Conservation (phyloP, 2,797 vertebrate genomes). For the Catharus ustulatus region DNA sequence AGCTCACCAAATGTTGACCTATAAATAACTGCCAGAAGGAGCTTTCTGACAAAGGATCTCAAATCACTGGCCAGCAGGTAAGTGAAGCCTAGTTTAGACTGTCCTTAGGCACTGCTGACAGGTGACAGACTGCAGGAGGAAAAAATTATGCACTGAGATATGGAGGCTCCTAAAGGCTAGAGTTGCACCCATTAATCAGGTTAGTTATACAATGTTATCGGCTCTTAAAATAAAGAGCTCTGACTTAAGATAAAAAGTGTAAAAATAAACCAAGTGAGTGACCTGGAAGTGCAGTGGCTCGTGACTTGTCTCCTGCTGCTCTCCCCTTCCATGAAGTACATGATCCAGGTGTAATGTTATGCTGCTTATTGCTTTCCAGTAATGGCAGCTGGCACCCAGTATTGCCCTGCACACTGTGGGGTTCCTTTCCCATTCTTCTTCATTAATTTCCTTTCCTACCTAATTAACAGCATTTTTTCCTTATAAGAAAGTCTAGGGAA, state of each 20-base stretch:
- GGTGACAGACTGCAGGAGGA: background rate
- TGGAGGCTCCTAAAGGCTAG: background rate
- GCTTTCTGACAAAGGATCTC: background rate
- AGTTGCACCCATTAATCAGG: background rate
- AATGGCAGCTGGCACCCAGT: background rate
- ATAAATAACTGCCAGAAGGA: background rate
- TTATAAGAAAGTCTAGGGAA: background rate
- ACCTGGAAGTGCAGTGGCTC: background rate
- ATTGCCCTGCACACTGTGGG: background rate
- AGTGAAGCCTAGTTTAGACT: background rate
- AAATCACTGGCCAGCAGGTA: background rate
- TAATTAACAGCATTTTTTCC: background rate
- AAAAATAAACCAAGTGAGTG: background rate
- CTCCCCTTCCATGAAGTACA: background rate
- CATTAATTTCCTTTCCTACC: background rate
- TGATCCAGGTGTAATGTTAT: background rate
- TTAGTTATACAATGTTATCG: background rate
- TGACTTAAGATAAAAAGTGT: accelerated
- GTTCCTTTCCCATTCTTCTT: background rate
- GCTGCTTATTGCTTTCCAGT: background rate
- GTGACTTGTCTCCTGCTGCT: background rate
- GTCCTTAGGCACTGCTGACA: background rate
- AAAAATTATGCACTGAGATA: background rate
- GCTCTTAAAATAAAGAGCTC: background rate
- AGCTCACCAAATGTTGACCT: background rate